Conservation (phyloP, 2,888 invertebrate species). For the Cephonodes hylas region DNA sequence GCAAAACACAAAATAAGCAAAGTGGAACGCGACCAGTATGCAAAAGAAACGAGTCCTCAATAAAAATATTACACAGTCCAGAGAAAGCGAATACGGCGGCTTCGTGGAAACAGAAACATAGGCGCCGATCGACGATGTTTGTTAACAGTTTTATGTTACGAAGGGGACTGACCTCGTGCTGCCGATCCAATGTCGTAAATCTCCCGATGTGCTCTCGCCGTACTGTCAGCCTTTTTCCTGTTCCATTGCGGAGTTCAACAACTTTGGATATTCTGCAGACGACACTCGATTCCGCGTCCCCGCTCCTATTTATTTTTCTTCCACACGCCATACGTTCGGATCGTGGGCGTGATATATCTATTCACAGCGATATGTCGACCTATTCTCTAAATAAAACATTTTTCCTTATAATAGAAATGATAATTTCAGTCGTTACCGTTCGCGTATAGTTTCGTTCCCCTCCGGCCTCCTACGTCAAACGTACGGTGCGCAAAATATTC, state of each 20-base stretch:
- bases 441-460: constrained; percentile 30
- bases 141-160: constrained; percentile 43
- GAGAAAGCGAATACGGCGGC: constrained; percentile 41
- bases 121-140: constrained; percentile 20
- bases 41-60: constrained; percentile 44
- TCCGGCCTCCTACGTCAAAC: constrained; percentile 54
- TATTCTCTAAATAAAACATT: neutral
- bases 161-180: constrained; percentile 41
- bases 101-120: constrained; percentile 39
- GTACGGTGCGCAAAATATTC: constrained; percentile 47
- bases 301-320: neutral
- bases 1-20: constrained; percentile 30
- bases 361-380: neutral
- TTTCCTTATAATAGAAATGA: neutral
- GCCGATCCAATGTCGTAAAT: constrained; percentile 57
- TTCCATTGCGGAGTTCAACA: constrained; percentile 50
- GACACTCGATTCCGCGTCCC: constrained; percentile 32
- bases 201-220: constrained; percentile 40
- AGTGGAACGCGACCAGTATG: constrained; percentile 38
- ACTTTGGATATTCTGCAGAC: constrained; percentile 45
- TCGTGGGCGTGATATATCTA: neutral
- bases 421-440: constrained; percentile 22
- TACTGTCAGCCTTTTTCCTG: constrained; percentile 51
- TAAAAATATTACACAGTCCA: constrained; percentile 42
- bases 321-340: neutral